These are phyloP conservation scores for Pseudorhiza aurosa DNA, from an alignment of 30 jellyfish, hydroid and myxozoan species.

Conservation along the genomic window DNA sequence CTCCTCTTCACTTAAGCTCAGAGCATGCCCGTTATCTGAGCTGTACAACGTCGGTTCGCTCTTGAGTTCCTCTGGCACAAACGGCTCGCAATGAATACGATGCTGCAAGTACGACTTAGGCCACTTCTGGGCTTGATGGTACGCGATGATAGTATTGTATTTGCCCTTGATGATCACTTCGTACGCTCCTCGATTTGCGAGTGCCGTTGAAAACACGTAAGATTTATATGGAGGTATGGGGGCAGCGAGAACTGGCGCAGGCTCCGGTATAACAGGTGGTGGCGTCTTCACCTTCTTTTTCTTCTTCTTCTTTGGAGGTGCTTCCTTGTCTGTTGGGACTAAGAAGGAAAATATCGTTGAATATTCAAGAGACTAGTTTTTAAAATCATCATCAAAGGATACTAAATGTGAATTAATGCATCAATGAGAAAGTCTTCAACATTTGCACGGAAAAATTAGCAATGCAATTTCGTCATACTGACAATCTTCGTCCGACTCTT, in stretches of 20 bases:
- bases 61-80: constrained; percentile 66
- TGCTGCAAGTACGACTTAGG: constrained; percentile 76
- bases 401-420: too few relatives aligned
- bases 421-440: too few relatives aligned
- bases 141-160: constrained; percentile 70
- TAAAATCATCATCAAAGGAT: too few relatives aligned
- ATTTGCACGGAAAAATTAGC: too few relatives aligned
- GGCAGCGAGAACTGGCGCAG: constrained; percentile 17
- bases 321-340: constrained; percentile 17
- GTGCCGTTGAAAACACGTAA: constrained; percentile 92
- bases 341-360: neutral
- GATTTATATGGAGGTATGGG: constrained; percentile 57
- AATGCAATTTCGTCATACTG: too few relatives aligned
- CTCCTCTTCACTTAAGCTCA: constrained; percentile 62
- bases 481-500: too few relatives aligned
- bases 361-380: too few relatives aligned
- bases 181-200: constrained; percentile 94
- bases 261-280: constrained; percentile 43
- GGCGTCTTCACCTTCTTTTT: constrained; percentile 55
- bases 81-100: constrained; percentile 94
- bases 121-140: constrained; percentile 92
- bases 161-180: constrained; percentile 88
- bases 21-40: constrained; percentile 41
- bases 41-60: constrained; percentile 40
- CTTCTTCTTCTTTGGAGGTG: constrained; percentile 67